A percentile compares a stretch with the other conserved stretches of the same genome.
phyloP scores from a whole-genome alignment of 2,113 vertebrate genomes.

The Promerops cafer region DNA sequence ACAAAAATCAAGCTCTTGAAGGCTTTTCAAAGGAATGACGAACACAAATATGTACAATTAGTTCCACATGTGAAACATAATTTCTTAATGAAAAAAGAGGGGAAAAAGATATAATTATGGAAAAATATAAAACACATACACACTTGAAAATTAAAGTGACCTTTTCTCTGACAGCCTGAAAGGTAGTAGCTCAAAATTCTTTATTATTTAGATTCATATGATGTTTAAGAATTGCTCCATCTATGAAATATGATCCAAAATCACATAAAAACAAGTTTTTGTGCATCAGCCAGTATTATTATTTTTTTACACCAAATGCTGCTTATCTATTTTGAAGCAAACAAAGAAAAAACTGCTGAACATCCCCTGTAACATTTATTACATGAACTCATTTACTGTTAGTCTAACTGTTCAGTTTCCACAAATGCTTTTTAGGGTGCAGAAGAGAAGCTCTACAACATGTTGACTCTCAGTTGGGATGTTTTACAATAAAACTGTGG shows the following conservation, averaged over 20 bases:
- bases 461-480: not conserved
- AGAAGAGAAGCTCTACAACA: not conserved
- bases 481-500: not conserved
- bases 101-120: not conserved
- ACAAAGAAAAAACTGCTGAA: not conserved
- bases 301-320: not conserved
- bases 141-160: slow-evolving; percentile 5
- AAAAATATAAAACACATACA: not conserved
- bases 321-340: not conserved
- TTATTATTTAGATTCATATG: not conserved
- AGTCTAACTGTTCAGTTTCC: not conserved
- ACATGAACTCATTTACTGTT: not conserved
- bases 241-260: not conserved
- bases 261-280: not conserved
- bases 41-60: not conserved
- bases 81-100: slow-evolving; percentile 29
- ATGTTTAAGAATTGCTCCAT: not conserved
- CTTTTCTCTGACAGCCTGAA: slow-evolving; percentile 19
- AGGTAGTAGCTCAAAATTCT: not conserved
- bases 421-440: not conserved
- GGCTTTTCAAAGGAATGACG: not conserved
- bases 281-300: not conserved
- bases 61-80: slow-evolving; percentile 33
- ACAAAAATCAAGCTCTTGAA: slow-evolving; percentile 50
- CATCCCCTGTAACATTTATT: not conserved